Percentiles rank a stretch among this genome's conserved stretches.
These are phyloP conservation scores for Notechis scutatus DNA, from an alignment of 2,113 vertebrate genomes.

Conservation along the genomic window DNA sequence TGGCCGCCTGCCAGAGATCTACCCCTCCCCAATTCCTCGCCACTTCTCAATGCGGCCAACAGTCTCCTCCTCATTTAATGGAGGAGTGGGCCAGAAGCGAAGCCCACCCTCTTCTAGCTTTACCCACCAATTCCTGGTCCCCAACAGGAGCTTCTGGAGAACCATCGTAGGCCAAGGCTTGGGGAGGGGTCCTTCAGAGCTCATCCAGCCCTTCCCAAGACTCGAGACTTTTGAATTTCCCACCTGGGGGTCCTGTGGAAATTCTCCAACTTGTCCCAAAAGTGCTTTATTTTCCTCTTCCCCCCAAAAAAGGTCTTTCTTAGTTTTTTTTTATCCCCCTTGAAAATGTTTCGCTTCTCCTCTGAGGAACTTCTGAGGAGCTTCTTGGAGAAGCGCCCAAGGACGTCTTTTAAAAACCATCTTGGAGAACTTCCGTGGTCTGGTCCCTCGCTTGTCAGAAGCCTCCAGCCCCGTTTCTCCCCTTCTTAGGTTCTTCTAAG, in stretches of 20 bases:
- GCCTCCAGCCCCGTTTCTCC: not conserved
- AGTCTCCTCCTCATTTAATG: not conserved
- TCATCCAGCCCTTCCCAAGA: not conserved
- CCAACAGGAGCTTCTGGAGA: not conserved
- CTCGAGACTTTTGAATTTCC: no score
- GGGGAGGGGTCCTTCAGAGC: not conserved
- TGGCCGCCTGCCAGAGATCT: not conserved
- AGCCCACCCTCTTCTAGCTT: not conserved
- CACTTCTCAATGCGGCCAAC: not conserved
- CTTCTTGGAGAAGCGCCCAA: not conserved
- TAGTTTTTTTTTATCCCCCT: no score
- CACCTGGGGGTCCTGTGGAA: not conserved
- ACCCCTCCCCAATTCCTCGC: not conserved
- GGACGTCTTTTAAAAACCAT: not conserved
- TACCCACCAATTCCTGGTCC: not conserved
- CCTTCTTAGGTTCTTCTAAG: no score
- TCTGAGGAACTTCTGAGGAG: not conserved
- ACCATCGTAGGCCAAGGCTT: not conserved
- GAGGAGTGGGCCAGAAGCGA: not conserved
- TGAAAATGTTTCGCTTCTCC: not conserved
- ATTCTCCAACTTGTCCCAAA: no score
- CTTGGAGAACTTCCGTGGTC: no score
- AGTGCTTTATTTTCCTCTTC: no score
- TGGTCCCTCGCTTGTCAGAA: not conserved
- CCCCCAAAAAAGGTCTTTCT: not conserved